Percentiles rank a stretch among this genome's conserved stretches.
Evolutionary conservation across 2,113 vertebrate species (phyloP).

Genomic region (Odocoileus hemionus): DNA sequence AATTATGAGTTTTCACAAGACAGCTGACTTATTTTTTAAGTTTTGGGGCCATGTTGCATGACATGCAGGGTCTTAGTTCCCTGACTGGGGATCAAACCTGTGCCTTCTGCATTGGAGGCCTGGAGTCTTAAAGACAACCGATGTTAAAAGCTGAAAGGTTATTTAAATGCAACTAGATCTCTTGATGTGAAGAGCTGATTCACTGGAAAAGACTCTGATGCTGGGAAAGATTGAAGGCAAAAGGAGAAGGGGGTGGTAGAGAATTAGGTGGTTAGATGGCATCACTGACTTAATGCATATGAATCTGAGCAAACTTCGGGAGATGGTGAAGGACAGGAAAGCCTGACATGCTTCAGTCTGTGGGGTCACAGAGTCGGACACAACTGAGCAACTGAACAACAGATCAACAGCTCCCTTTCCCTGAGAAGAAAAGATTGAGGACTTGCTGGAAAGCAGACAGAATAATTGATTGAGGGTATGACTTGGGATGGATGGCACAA

Average conservation of each 20-base stretch:
- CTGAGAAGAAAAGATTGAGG: background rate
- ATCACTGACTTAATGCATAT: background rate
- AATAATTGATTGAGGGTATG: background rate
- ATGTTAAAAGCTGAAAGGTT: background rate
- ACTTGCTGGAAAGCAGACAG: background rate
- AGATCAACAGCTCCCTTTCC: background rate
- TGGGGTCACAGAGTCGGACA: background rate
- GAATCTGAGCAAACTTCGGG: background rate
- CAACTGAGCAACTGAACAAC: background rate
- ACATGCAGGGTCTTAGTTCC: background rate
- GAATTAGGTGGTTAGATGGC: background rate
- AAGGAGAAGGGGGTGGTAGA: background rate
- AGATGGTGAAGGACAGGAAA: background rate
- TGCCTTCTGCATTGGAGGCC: background rate
- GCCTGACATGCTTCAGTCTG: background rate
- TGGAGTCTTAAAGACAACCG: background rate
- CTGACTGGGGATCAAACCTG: background rate
- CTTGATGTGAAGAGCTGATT: fast-evolving
- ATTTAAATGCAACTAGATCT: background rate
- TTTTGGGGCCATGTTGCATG: background rate
- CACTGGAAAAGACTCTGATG: background rate
- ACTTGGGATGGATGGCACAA: background rate
- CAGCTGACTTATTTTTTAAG: background rate
- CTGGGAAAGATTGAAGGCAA: background rate
- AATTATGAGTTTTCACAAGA: background rate